Conservation (phyloP, 2,888 invertebrate genomes). For the Pyrocoelia pectoralis region DNA sequence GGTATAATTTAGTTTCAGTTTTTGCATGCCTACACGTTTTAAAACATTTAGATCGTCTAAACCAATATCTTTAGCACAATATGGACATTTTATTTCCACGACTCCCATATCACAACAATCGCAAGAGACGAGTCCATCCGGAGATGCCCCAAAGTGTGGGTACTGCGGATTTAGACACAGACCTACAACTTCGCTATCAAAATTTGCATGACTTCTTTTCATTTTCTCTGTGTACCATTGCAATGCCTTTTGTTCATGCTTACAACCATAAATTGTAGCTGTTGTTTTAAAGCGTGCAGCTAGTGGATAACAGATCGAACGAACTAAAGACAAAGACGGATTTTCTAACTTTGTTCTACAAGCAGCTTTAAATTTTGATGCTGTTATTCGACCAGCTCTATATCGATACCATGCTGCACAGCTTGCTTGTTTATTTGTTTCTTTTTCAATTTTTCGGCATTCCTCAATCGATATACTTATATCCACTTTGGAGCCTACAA, state of each 20-base stretch:
- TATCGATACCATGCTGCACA: not conserved
- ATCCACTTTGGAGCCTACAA: not conserved
- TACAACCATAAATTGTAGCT: slow-evolving; percentile 11
- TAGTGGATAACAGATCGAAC: slow-evolving; percentile 10
- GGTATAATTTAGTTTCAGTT: not conserved
- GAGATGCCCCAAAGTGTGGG: slow-evolving; percentile 14
- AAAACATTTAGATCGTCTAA: slow-evolving; percentile 7
- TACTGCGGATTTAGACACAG: slow-evolving; percentile 8
- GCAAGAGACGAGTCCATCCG: slow-evolving; percentile 7
- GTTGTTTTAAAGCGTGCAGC: not conserved
- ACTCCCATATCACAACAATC: slow-evolving; percentile 5
- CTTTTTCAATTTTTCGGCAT: slow-evolving; percentile 2
- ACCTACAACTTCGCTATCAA: slow-evolving; percentile 1
- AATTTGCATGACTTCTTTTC: not conserved
- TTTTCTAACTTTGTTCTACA: slow-evolving; percentile 7
- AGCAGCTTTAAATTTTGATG: slow-evolving; percentile 3
- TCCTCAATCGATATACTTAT: not conserved
- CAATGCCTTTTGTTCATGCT: slow-evolving; percentile 1
- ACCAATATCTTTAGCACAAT: slow-evolving; percentile 8
- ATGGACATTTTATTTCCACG: slow-evolving; percentile 13
- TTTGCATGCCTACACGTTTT: not conserved
- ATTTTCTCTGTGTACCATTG: not conserved
- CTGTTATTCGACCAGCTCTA: slow-evolving; percentile 4
- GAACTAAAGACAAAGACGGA: slow-evolving; percentile 11
- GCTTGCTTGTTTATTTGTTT: not conserved